phyloP scores from a whole-genome alignment of 92 coral and sea anemone genomes.

The Phenganax marumi region DNA sequence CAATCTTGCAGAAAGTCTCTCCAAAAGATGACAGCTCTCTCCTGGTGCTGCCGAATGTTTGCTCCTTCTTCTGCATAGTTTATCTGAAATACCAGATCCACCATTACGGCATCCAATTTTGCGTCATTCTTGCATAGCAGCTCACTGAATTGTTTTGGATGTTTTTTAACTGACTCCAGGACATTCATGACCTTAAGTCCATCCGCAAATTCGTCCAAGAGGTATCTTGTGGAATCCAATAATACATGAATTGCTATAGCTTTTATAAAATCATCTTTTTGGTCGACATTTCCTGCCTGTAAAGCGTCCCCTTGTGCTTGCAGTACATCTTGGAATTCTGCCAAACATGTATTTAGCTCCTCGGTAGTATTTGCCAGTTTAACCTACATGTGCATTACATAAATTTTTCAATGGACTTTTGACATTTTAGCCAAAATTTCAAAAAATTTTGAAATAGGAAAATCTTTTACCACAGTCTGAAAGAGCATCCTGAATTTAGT shows the following conservation, averaged over 20 bases:
- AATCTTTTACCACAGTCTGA: no score
- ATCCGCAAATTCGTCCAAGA: neutral
- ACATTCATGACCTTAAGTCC: conserved; percentile 21
- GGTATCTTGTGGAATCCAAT: conserved; percentile 5
- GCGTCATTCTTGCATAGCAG: neutral
- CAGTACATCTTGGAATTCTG: neutral
- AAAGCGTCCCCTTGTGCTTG: conserved; percentile 2
- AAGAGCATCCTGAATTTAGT: no score
- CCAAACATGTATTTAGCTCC: neutral
- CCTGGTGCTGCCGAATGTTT: neutral
- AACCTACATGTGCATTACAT: no score
- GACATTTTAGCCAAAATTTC: no score
- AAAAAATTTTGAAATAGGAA: no score
- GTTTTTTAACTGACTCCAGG: neutral
- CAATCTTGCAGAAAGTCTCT: conserved; percentile 16
- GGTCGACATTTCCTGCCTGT: neutral
- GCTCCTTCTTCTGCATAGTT: conserved; percentile 9
- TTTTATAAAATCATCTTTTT: neutral
- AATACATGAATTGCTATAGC: neutral
- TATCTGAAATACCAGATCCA: neutral
- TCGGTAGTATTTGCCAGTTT: neutral
- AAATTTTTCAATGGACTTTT: no score
- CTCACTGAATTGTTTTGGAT: conserved; percentile 1
- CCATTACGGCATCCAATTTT: conserved; percentile 5
- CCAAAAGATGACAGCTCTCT: conserved; percentile 14